These are phyloP conservation scores for Lasioglossum pauxillum DNA, from an alignment of 2,888 invertebrate genomes.

Conservation along the genomic window DNA sequence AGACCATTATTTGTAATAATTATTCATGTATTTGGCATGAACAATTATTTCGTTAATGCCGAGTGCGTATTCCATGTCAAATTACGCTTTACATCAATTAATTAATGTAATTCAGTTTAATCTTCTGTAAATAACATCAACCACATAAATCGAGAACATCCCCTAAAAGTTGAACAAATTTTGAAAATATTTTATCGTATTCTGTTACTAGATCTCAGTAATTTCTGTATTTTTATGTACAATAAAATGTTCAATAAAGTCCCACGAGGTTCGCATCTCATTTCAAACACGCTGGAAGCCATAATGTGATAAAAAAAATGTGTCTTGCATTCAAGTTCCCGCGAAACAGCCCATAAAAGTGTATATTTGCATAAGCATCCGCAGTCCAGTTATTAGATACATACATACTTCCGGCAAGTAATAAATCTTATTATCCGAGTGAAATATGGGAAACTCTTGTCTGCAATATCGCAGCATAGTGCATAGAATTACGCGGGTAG, in stretches of 20 bases:
- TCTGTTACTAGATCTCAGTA: background rate
- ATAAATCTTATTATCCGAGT: slow-evolving; percentile 57
- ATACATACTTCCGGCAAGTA: slow-evolving; percentile 8
- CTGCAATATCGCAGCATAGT: slow-evolving; percentile 22
- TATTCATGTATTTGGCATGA: background rate
- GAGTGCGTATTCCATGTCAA: background rate
- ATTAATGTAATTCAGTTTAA: background rate
- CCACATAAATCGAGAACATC: background rate
- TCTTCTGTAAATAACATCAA: background rate
- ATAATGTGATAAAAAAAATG: background rate
- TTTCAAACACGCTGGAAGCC: background rate
- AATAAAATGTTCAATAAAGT: background rate
- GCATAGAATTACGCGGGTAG: slow-evolving; percentile 34
- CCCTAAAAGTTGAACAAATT: background rate
- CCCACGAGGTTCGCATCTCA: background rate
- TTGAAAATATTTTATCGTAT: background rate
- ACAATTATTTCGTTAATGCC: background rate
- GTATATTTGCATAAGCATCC: background rate
- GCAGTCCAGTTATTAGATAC: background rate
- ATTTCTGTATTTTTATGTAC: background rate
- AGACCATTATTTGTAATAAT: background rate
- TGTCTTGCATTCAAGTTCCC: background rate
- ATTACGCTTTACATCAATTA: background rate
- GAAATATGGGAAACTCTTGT: slow-evolving; percentile 43
- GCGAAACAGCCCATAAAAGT: slow-evolving; percentile 1